Percentiles rank a stretch among this genome's conserved stretches.
Conservation (phyloP, 2,113 vertebrate species). For the Chionis minor region DNA sequence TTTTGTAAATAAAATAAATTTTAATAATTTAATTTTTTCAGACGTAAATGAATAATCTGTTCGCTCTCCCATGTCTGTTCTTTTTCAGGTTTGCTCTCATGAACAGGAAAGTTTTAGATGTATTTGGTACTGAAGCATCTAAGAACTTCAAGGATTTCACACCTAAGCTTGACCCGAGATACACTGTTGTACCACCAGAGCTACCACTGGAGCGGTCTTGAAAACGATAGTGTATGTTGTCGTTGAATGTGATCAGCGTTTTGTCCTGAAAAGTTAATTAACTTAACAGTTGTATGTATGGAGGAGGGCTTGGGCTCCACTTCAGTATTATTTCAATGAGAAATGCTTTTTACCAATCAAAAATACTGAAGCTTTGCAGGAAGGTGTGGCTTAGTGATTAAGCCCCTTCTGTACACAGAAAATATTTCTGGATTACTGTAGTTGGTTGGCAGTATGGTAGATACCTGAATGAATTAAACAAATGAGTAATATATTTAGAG, state of each 20-base stretch:
- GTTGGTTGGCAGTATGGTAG: conserved; percentile 66
- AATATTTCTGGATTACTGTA: conserved; percentile 65
- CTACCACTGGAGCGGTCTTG: conserved; percentile 80
- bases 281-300: conserved; percentile 58
- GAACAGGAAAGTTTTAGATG: conserved; percentile 90
- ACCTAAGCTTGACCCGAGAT: conserved; percentile 88
- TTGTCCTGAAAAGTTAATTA: conserved; percentile 70
- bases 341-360: conserved; percentile 70
- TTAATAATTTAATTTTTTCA: background rate
- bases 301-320: conserved; percentile 59
- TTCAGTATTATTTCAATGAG: conserved; percentile 79
- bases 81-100: conserved; percentile 89
- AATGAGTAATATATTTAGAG: conserved; percentile 73
- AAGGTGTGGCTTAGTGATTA: conserved; percentile 75
- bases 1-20: background rate
- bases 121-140: conserved; percentile 92
- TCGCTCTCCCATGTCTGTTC: background rate
- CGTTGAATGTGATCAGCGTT: conserved; percentile 51
- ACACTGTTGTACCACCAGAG: conserved; percentile 75
- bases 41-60: background rate
- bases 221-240: background rate
- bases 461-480: conserved; percentile 72
- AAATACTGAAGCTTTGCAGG: conserved; percentile 70
- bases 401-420: conserved; percentile 60
- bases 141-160: conserved; percentile 87